Base-by-base conservation (phyloP, 2,888 invertebrate species). In the Drosophila algonquin region DNA sequence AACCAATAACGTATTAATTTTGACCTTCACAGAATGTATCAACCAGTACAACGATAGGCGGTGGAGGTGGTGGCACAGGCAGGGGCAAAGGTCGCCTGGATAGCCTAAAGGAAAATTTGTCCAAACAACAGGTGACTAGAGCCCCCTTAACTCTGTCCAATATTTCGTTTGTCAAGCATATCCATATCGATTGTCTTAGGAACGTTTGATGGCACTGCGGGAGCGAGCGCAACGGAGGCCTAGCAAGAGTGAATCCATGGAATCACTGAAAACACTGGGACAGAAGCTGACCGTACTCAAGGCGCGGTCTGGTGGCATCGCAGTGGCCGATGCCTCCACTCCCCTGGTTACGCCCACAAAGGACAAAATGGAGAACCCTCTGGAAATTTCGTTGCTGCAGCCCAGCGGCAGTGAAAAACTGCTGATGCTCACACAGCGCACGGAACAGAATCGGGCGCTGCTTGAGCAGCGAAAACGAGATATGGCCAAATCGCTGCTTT, bases 391-490 rank as follows among this genome's bases (percentile, higher is more conserved):
- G 4, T 27, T 46, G 0, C 35, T 48, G 6, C 54, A 57, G 8
- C 67, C 72, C 3, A 78, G 93, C 54, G 93, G 93, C 45, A 93
- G 91, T 78, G 93, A 93, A 77, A 94, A 93, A 80, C 91, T 94
- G 24, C 91, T 92, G 78, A 89, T 94, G 60, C 82, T 94, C 40
- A 92, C 93, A 16, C 93, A 93, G 74, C 94, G 94, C 81, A 88
- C 94, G 65, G 94, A 94, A 77, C 93, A 94, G 85, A 94, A 93
- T 82, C 93, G 93, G 85, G 90, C 91, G 1, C 92, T 93, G 81
- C 90, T 94, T 77, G 94, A 93, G 12, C 93, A 94, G 82, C 91
- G 94, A 4, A 93, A 93, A 78, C 93, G 93, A 3, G 93, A 93
- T 77, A 90, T 94, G 52, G 93, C 93, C 79, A 93, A 93, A 73